Evolutionary conservation across 1,140 invertebrate genomes (phyloP).

Genomic region (Drosophila asahinai): DNA sequence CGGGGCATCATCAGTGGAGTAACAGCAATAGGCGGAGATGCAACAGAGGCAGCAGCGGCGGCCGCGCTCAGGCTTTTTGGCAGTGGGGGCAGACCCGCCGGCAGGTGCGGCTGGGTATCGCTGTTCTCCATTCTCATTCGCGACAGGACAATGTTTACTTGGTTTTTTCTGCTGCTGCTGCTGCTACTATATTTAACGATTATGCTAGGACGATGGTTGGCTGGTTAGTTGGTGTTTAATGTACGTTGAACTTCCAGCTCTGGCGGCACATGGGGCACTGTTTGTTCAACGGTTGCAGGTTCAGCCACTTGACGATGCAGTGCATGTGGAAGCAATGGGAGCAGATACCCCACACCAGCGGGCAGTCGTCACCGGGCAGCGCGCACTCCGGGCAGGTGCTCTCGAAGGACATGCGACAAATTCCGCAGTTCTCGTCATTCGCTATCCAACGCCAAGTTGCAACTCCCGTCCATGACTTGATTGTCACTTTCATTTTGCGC

Average conservation of each 20-base stretch:
- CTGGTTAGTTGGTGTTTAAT: slow-evolving; percentile 81
- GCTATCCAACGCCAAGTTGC: slow-evolving; percentile 99
- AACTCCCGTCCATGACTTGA: slow-evolving; percentile 93
- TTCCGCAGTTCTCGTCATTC: slow-evolving; percentile 99
- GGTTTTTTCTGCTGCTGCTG: slow-evolving; percentile 31
- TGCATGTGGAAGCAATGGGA: slow-evolving; percentile 99
- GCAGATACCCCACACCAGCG: slow-evolving; percentile 99
- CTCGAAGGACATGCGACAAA: slow-evolving; percentile 99
- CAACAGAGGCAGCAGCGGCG: slow-evolving; percentile 86
- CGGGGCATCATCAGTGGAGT: slow-evolving; percentile 24
- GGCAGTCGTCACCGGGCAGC: slow-evolving; percentile 99
- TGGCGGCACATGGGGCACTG: slow-evolving; percentile 99
- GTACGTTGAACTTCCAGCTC: slow-evolving; percentile 98
- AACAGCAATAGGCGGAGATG: slow-evolving; percentile 17
- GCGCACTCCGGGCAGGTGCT: slow-evolving; percentile 98
- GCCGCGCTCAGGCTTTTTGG: slow-evolving; percentile 94
- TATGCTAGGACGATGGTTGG: slow-evolving; percentile 14
- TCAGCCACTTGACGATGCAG: slow-evolving; percentile 99
- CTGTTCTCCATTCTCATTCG: slow-evolving; percentile 69
- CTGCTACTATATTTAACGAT: slow-evolving; percentile 19
- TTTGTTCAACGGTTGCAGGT: slow-evolving; percentile 97
- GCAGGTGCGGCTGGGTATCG: slow-evolving; percentile 54
- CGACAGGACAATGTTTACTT: slow-evolving; percentile 24
- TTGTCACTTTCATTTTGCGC: slow-evolving; percentile 85
- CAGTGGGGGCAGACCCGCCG: slow-evolving; percentile 91